Conservation (phyloP, 2,797 vertebrate genomes). For the Micrastur ruficollis region DNA sequence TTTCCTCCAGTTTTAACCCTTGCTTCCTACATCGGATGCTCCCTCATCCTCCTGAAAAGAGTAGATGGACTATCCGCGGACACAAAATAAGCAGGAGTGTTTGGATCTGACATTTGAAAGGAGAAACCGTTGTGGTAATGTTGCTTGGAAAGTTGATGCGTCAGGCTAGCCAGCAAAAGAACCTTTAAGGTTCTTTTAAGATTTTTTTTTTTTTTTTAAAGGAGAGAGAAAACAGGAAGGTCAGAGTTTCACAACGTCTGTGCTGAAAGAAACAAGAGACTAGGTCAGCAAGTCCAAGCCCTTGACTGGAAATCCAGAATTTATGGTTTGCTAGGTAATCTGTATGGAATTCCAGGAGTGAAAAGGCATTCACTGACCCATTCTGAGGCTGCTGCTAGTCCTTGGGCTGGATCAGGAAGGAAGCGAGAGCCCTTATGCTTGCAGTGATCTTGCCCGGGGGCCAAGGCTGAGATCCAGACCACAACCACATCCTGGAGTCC, state of each 20-base stretch:
- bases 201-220: background rate
- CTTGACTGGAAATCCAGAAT: slow-evolving; percentile 36
- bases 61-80: background rate
- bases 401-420: background rate
- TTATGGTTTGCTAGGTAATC: background rate
- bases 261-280: background rate
- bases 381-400: background rate
- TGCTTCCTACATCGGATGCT: background rate
- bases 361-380: background rate
- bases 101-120: background rate
- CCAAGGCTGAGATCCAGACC: background rate
- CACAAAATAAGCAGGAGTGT: background rate
- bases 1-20: background rate
- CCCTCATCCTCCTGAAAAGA: background rate
- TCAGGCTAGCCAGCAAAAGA: background rate
- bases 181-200: background rate
- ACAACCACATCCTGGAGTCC: background rate
- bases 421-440: background rate
- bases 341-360: background rate
- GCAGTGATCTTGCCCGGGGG: background rate
- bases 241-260: background rate
- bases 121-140: background rate
- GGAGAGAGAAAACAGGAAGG: background rate
- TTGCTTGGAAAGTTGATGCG: background rate
- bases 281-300: background rate